Base-by-base conservation (phyloP, 2,113 vertebrate genomes). In the Rhea pennata region DNA sequence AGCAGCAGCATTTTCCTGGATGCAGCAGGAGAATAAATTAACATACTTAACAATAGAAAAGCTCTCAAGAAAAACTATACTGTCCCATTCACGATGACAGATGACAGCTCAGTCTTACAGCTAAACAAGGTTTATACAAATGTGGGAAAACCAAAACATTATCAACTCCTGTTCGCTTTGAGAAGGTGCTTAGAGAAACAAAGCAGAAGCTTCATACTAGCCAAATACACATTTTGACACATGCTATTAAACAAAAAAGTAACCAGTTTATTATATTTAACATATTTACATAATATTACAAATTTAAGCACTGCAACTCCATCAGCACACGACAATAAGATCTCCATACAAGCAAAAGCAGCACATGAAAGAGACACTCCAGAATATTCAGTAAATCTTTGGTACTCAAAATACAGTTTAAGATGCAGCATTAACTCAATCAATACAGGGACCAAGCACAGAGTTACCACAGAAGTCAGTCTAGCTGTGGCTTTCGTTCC, bases 251-350 rank as follows among this genome's bases (percentile, higher is more conserved):
- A 96, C 90, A 96, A 96, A 91, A 81, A 96, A 62, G 75, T 92
- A 85, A 93, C 73, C 59, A 69, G 64, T 97, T 97, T 97, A 97
- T 97, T 97, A 87, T 96, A 97, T 96, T 91, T 94, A 96, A 97
- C 97, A 97, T 97, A 97, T 97, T 95, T 97, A 97, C 96, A 97
- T 87, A 95, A 97, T 95, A 90, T 86, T 97, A 97, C 96, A 97
- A 95, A 92, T 94, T 88, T 93, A 95, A 97, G 78, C 80, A 96
- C 29, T 90, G 48, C 81, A 87, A 91, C 58, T 83, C 80, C 73
- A 85, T 93, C 85, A 85, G 39, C 64, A 50, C 84, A 77, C 75
- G 76, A 94, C 93, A 95, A 76, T 81, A 96, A 84, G 80, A 62
- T 36, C 67, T 95, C 77, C 53, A 88, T 42, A 95, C 54, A 93